Base-by-base conservation (phyloP, 1,140 invertebrate genomes). In the Limonius californicus region DNA sequence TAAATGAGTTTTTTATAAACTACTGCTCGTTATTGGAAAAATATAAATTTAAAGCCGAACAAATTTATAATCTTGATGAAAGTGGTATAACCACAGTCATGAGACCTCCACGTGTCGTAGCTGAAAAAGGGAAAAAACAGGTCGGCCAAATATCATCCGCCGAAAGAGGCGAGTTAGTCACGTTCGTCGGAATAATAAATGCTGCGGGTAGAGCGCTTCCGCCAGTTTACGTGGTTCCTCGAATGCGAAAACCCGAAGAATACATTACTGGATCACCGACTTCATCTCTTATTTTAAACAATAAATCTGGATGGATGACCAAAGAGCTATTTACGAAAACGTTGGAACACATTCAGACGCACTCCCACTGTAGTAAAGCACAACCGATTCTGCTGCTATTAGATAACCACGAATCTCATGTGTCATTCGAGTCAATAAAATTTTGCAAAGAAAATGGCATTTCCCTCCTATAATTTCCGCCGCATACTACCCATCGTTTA, bases 41-140 rank as follows among this genome's bases (percentile, higher is more conserved):
- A 23, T n/a, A 15, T 35, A 59, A 18, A 11, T 20, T 53, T 53
- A 15, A 43, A n/a, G 15, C 58, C 27, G 42, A 59, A 27, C 8
- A 59, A 1, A 70, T 71, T 15, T 70, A 50, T 30, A 70, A 69
- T 63, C 45, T 65, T 14, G 65, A 71, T 53, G 66, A 72, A 47
- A 70, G 59, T 8, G 64, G 66, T 20, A 4, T 69, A 14, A 42
- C 62, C 20, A 63, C 64, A 7, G 61, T 70, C 11, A 63, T 63
- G 14, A 57, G 54, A 20, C 50, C 55, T 21, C 57, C 57, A 8
- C 61, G 57, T 56, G 54, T 70, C 15, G 16, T 70, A 18, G 58
- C 50, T 8, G 9, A 16, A 4, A 67, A 61, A 35, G 61, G 64
- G 7, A 65, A 62, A 56, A 67, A 63, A 55, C 69, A 70, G 32